Evolutionary conservation across 2,113 vertebrate genomes (phyloP).

Genomic region (Grammomys dolichurus): DNA sequence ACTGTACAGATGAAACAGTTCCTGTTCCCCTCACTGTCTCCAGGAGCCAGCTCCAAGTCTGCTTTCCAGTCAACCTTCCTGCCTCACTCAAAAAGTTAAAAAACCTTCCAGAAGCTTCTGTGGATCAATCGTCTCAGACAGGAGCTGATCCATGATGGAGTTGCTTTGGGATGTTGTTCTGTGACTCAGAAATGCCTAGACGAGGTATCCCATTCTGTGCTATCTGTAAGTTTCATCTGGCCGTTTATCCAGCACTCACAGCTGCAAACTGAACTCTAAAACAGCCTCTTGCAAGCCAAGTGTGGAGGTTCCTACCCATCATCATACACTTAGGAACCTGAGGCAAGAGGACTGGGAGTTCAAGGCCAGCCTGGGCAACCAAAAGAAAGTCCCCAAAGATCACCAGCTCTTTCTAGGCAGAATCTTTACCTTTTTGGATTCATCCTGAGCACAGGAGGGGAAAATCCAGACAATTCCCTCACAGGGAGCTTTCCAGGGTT

Average conservation of each 20-base stretch:
- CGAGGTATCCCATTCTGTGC: rapidly evolving
- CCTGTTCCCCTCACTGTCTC: neutral
- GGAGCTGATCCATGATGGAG: neutral
- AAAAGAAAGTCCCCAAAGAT: neutral
- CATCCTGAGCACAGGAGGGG: neutral
- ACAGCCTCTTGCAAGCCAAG: neutral
- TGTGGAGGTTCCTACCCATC: neutral
- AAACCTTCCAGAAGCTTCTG: conserved; percentile 11
- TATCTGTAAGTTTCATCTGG: neutral
- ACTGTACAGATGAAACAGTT: neutral
- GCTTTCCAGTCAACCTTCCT: neutral
- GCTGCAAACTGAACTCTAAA: neutral
- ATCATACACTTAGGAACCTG: neutral
- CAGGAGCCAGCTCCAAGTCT: neutral
- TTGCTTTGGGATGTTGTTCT: neutral
- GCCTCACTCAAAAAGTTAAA: neutral
- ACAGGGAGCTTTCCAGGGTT: neutral
- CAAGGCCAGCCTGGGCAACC: neutral
- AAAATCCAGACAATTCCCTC: conserved; percentile 51
- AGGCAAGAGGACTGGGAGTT: neutral
- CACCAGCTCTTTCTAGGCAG: neutral
- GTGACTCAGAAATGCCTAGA: neutral
- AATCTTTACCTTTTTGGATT: neutral
- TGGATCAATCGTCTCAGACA: neutral
- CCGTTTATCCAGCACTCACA: neutral